Conservation (phyloP, 2,888 invertebrate genomes). For the Nasonia oneida region DNA sequence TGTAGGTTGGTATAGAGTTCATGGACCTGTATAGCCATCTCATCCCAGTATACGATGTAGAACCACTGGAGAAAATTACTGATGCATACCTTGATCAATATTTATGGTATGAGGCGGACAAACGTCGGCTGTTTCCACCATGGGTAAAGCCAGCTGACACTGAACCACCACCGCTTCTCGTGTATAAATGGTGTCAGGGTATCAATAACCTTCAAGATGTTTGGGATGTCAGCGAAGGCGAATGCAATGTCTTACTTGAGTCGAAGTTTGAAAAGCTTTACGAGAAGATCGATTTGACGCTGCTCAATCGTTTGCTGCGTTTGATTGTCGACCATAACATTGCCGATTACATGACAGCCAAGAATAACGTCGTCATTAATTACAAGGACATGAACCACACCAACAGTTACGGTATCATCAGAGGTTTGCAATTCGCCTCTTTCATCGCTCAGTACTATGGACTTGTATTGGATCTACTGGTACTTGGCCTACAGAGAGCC, state of each 20-base stretch:
- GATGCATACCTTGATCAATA: conserved; percentile 99
- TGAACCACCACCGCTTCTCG: conserved; percentile 94
- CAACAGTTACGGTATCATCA: conserved; percentile 98
- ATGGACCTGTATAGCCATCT: conserved; percentile 99
- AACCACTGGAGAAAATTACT: conserved; percentile 99
- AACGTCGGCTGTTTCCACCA: conserved; percentile 96
- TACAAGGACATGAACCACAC: conserved; percentile 99
- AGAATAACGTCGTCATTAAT: conserved; percentile 99
- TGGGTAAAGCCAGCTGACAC: conserved; percentile 99
- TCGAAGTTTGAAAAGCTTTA: conserved; percentile 99
- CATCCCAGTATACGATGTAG: conserved; percentile 99
- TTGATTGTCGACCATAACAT: conserved; percentile 99
- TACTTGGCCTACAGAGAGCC: conserved; percentile 96
- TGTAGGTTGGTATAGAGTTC: conserved; percentile 97
- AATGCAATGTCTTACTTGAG: conserved; percentile 98
- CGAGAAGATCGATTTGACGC: conserved; percentile 99
- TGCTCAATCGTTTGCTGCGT: conserved; percentile 96
- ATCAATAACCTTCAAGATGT: conserved; percentile 99
- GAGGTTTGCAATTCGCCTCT: conserved; percentile 99
- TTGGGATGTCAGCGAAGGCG: conserved; percentile 99
- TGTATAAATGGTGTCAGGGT: conserved; percentile 99
- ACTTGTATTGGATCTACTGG: conserved; percentile 96
- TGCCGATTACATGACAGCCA: conserved; percentile 99
- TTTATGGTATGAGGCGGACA: conserved; percentile 99
- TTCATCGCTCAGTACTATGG: conserved; percentile 99